These are phyloP conservation scores for Grammomys surdaster DNA, from an alignment of 2,113 vertebrate species.

Conservation along the genomic window DNA sequence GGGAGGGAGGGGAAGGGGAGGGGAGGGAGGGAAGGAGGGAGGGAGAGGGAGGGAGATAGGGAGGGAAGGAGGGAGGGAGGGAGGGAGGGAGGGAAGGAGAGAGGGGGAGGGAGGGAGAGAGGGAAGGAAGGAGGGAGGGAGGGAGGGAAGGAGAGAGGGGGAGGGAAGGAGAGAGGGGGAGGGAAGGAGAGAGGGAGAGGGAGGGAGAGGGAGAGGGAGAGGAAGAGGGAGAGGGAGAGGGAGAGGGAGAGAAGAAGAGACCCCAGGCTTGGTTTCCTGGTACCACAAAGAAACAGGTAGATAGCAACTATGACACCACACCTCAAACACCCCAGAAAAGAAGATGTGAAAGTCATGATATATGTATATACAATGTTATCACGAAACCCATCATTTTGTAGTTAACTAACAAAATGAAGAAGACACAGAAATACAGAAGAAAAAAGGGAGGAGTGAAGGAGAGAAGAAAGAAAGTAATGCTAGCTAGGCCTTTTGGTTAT, in stretches of 20 bases:
- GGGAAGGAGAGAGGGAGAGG: too few species aligned
- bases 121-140: too few species aligned
- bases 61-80: too few species aligned
- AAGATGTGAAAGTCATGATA: not conserved
- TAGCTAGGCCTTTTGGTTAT: not conserved
- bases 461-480: not conserved
- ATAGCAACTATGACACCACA: not conserved
- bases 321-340: not conserved
- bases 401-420: not conserved
- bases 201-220: too few species aligned
- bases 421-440: not conserved
- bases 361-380: not conserved
- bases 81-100: too few species aligned
- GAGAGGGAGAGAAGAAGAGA: not conserved
- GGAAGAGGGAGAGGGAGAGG: too few species aligned
- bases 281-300: not conserved
- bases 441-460: not conserved
- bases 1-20: too few species aligned
- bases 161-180: too few species aligned
- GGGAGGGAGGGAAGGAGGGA: too few species aligned
- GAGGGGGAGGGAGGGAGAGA: too few species aligned
- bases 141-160: not conserved
- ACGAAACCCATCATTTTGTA: not conserved
- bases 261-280: not conserved
- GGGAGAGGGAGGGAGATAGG: not conserved